Evolutionary conservation across 2,797 vertebrate species (phyloP).

Genomic region (Rhinichthys osculus): DNA sequence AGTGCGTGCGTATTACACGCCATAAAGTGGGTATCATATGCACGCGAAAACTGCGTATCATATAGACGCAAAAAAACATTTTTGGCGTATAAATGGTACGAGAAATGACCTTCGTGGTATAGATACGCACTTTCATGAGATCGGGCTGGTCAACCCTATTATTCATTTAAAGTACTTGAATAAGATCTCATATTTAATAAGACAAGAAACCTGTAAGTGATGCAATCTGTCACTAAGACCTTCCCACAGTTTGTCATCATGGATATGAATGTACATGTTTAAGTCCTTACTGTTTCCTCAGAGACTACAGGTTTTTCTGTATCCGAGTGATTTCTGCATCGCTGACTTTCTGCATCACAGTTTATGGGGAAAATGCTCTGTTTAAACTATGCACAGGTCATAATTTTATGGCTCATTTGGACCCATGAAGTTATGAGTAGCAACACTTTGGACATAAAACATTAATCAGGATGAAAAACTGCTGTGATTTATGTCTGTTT

Average conservation of each 20-base stretch:
- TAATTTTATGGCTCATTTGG: conserved; percentile 73
- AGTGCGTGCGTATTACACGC: too few species aligned
- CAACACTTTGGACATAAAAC: conserved; percentile 74
- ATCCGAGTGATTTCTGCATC: conserved; percentile 17
- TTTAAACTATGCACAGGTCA: conserved; percentile 65
- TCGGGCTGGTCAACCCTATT: background rate
- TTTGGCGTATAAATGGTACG: too few species aligned
- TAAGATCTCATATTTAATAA: conserved; percentile 5
- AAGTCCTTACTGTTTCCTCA: conserved; percentile 6
- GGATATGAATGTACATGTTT: conserved; percentile 5
- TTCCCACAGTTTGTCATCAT: conserved; percentile 20
- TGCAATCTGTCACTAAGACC: background rate
- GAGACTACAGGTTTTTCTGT: background rate
- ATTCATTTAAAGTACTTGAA: background rate
- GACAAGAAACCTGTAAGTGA: background rate
- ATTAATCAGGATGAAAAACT: conserved; percentile 71
- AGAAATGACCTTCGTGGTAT: too few species aligned
- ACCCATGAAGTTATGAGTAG: conserved; percentile 69
- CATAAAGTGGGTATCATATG: too few species aligned
- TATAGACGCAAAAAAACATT: too few species aligned
- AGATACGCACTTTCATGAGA: too few species aligned
- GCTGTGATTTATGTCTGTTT: conserved; percentile 77
- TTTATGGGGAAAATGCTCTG: conserved; percentile 63
- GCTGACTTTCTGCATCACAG: conserved; percentile 34
- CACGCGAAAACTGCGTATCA: too few species aligned